phyloP scores from a whole-genome alignment of 2,888 invertebrate genomes.

The Zygothrica quintamaculata region DNA sequence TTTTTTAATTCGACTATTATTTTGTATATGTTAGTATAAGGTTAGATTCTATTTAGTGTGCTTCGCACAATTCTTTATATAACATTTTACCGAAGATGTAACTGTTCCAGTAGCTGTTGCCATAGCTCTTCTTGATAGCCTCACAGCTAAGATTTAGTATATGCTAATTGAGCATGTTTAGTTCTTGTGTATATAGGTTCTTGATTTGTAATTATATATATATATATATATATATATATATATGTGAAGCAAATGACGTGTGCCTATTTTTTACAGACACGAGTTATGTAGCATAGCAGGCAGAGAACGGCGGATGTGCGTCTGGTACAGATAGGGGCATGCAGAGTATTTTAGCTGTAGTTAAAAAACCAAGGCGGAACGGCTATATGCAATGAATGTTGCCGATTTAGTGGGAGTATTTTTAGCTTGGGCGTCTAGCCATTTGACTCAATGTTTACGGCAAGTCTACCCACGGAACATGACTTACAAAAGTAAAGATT shows the following conservation, averaged over 20 bases:
- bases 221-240: background rate
- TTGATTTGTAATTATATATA: constrained; percentile 25
- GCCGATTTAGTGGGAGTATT: constrained; percentile 53
- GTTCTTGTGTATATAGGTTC: constrained; percentile 7
- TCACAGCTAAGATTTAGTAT: constrained; percentile 25
- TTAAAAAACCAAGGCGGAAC: background rate
- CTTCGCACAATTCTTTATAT: background rate
- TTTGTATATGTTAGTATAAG: too few relatives aligned
- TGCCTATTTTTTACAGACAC: constrained; percentile 3
- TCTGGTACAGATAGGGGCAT: constrained; percentile 6
- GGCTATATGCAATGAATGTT: constrained; percentile 17
- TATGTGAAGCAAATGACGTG: background rate
- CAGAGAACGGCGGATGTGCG: constrained; percentile 27
- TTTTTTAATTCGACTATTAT: too few relatives aligned
- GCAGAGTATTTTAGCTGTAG: constrained; percentile 11
- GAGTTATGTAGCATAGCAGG: constrained; percentile 24
- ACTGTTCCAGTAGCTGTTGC: constrained; percentile 10
- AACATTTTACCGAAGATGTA: too few relatives aligned
- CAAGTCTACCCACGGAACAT: constrained; percentile 41
- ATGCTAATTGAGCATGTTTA: constrained; percentile 11
- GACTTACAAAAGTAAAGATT: constrained; percentile 21
- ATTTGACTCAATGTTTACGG: constrained; percentile 60
- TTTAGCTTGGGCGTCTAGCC: constrained; percentile 53
- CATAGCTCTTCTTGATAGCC: constrained; percentile 30
- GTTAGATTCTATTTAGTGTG: too few relatives aligned